Percentiles rank a stretch among this genome's conserved stretches.
Evolutionary conservation across 2,113 vertebrate genomes (phyloP).

Genomic region (Cynoglossus semilaevis): DNA sequence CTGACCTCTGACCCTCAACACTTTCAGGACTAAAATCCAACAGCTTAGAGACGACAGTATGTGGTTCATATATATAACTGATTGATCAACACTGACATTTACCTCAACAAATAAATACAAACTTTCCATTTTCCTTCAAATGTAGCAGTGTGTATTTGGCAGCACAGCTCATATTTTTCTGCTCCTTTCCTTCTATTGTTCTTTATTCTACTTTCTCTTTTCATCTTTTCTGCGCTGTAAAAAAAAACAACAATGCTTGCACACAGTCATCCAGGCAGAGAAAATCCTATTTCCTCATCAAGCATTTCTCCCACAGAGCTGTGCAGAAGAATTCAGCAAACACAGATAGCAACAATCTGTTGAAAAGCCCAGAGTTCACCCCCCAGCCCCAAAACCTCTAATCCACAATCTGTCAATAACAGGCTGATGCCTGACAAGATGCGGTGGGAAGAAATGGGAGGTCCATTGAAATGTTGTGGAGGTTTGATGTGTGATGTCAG

Average conservation of each 20-base stretch:
- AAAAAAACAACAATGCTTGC: constrained; percentile 53
- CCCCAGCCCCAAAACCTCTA: constrained; percentile 34
- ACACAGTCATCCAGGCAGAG: constrained; percentile 54
- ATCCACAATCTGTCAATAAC: constrained; percentile 71
- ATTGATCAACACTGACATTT: too few species aligned
- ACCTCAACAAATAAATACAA: too few species aligned
- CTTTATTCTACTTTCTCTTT: constrained; percentile 3
- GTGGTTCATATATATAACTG: too few species aligned
- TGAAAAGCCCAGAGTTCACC: constrained; percentile 37
- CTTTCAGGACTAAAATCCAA: too few species aligned
- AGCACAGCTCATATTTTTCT: too few species aligned
- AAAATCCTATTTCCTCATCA: constrained; percentile 60
- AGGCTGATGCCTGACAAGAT: constrained; percentile 63
- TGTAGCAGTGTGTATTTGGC: too few species aligned
- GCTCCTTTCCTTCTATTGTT: constrained; percentile 10
- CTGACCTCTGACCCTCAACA: too few species aligned
- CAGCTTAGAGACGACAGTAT: too few species aligned
- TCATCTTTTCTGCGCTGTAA: constrained; percentile 26
- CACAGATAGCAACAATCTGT: constrained; percentile 58
- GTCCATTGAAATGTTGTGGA: constrained; percentile 65
- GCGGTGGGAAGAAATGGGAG: constrained; percentile 51
- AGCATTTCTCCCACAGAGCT: constrained; percentile 51
- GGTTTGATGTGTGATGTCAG: constrained; percentile 64
- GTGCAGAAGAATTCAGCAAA: constrained; percentile 51
- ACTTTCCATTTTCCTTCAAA: too few species aligned